Base-by-base conservation (phyloP, 1,140 invertebrate genomes). In the Heliconius melpomene region DNA sequence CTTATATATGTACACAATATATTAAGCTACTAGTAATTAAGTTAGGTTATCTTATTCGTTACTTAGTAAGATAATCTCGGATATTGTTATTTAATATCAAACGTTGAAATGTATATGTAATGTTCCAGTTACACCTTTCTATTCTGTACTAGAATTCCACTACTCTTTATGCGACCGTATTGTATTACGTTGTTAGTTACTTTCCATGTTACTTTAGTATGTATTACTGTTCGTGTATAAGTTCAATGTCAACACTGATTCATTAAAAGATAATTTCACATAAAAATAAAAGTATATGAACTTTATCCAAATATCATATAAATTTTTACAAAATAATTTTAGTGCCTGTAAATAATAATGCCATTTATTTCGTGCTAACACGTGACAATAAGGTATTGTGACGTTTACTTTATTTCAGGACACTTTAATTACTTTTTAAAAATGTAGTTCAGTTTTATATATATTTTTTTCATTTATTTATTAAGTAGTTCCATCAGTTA, bases 321-420 rank as follows among this genome's bases (percentile, higher is more conserved):
- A 83, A 77, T 85, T 83, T 84, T 83, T 86, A 74, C 73, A 82
- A 86, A 86, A 78, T 83, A 87, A 87, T 87, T 84, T 87, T 52
- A 72, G 84, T 87, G 83, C 81, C 84, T 83, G 79, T 74, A 60
- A 79, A 79, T 82, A 80, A 74, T 80, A 18, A 60, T 66, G 18
- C 40, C 26, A 50, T 66, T 50, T 80, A 54, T 80, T 77, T 72
- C 72, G 36, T 54, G 75, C 79, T 74, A 46, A 46, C 75, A 73
- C 32, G 36, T 75, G 80, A 82, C 75, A 29, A 76, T 46, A 77
- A 83, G 82, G 79, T 83, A 83, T 46, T 81, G 79, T 72, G 74
- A 60, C 50, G 75, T 77, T 77, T 57, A 57, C 50, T 50, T 75
- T 75, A 77, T 75, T 81, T 85, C 60, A 74, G 60, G 80, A 82